A percentile compares a stretch with the other conserved stretches of the same genome.
These are phyloP conservation scores for Sycophila sp. DNA, from an alignment of 1,140 invertebrate species.

Conservation along the genomic window DNA sequence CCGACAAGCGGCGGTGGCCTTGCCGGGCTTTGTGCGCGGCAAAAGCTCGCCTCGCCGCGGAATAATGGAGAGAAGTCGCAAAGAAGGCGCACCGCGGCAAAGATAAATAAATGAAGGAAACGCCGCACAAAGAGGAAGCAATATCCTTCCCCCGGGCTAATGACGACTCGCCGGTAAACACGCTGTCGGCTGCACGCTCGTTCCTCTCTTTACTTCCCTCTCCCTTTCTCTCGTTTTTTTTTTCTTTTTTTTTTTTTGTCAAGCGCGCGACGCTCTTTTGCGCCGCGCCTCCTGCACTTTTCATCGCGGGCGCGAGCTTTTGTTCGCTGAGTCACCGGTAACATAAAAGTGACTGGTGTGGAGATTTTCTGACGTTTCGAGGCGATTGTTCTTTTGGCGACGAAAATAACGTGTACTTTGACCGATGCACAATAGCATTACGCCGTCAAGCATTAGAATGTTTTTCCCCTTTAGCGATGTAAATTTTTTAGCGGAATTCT, in stretches of 20 bases:
- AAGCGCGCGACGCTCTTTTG: not conserved
- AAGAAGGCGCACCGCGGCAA: conserved; percentile 33
- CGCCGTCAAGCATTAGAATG: too few species aligned
- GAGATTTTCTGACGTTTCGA: too few species aligned
- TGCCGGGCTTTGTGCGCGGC: not conserved
- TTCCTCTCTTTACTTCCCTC: not conserved
- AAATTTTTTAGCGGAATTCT: too few species aligned
- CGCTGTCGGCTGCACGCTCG: conserved; percentile 33
- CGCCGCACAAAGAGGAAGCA: conserved; percentile 53
- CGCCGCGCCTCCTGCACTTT: not conserved
- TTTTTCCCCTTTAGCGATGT: too few species aligned
- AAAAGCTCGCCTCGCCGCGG: conserved; percentile 4
- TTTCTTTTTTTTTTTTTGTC: too few species aligned
- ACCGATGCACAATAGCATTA: too few species aligned
- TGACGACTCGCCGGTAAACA: conserved; percentile 55
- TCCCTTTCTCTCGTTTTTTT: not conserved
- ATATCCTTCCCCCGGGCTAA: conserved; percentile 56
- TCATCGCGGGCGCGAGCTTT: not conserved
- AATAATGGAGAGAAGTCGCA: not conserved
- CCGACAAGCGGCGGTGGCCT: not conserved
- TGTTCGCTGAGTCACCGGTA: not conserved
- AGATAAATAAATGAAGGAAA: conserved; percentile 61
- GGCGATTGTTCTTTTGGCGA: too few species aligned
- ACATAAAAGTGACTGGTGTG: too few species aligned
- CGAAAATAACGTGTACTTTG: too few species aligned